phyloP scores from a whole-genome alignment of 2,888 invertebrate genomes.

The Zelleria hepariella region DNA sequence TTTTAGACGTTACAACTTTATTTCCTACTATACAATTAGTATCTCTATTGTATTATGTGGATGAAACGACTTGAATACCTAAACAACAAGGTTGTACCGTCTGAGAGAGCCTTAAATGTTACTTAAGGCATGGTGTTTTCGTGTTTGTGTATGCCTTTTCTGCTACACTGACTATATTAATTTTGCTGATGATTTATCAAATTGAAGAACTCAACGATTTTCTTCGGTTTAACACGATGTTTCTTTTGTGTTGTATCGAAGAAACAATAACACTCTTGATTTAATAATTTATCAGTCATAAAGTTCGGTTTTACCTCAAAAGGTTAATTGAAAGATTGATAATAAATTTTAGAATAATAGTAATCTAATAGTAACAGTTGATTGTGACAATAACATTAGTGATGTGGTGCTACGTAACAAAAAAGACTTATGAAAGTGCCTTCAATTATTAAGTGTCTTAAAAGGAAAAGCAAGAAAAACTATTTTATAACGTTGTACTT shows the following conservation, averaged over 20 bases:
- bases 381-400: conserved; percentile 33
- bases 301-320: not conserved
- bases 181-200: not conserved
- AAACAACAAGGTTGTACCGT: conserved; percentile 44
- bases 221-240: not conserved
- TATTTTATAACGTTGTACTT: conserved; percentile 7
- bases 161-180: not conserved
- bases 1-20: not conserved
- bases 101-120: conserved; percentile 44
- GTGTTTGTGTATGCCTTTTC: conserved; percentile 40
- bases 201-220: not conserved
- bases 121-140: conserved; percentile 59
- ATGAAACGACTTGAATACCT: not conserved
- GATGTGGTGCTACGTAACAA: conserved; percentile 30
- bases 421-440: conserved; percentile 1
- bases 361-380: not conserved
- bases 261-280: not conserved
- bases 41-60: too few relatives aligned
- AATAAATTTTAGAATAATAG: not conserved
- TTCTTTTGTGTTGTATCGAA: not conserved
- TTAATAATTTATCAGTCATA: not conserved
- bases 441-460: conserved; percentile 5
- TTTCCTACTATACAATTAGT: not conserved
- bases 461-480: not conserved
- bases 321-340: not conserved